Evolutionary conservation across 2,113 vertebrate species (phyloP).

Genomic region (Ellobius talpinus): DNA sequence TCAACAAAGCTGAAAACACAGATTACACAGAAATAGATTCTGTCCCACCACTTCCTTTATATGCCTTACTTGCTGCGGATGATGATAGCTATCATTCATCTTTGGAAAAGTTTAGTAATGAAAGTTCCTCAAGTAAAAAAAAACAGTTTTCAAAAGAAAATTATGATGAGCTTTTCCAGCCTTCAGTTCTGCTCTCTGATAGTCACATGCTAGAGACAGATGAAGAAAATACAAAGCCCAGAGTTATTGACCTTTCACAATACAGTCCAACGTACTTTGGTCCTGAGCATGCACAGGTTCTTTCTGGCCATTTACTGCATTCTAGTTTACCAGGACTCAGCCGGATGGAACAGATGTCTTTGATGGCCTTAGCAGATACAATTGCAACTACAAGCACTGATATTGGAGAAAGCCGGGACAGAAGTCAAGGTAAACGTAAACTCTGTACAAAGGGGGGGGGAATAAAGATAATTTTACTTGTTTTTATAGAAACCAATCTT

Average conservation of each 20-base stretch:
- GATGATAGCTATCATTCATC: conserved; percentile 89
- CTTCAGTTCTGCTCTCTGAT: conserved; percentile 78
- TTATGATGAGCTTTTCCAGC: conserved; percentile 96
- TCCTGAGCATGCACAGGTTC: conserved; percentile 95
- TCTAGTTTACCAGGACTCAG: conserved; percentile 97
- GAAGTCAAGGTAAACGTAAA: conserved; percentile 90
- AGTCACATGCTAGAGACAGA: conserved; percentile 88
- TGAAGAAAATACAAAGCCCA: conserved; percentile 88
- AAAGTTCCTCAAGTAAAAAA: conserved; percentile 87
- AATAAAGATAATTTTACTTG: conserved; percentile 30
- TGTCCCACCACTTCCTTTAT: conserved; percentile 96
- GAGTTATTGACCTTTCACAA: conserved; percentile 96
- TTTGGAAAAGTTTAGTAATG: conserved; percentile 89
- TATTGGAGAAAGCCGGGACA: conserved; percentile 94
- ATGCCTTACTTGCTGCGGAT: conserved; percentile 96
- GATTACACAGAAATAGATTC: conserved; percentile 98
- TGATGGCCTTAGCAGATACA: conserved; percentile 98
- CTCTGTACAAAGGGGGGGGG: not conserved
- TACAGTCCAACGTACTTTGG: conserved; percentile 97
- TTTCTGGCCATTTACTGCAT: conserved; percentile 96
- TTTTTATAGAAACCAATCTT: conserved; percentile 47
- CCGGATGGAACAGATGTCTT: conserved; percentile 98
- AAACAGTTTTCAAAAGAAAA: conserved; percentile 88
- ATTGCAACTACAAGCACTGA: conserved; percentile 97
- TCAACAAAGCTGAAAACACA: conserved; percentile 91